Percentiles rank a stretch among this genome's conserved stretches.
phyloP scores from a whole-genome alignment of 2,797 vertebrate species.

The Enteromius viviparus region DNA sequence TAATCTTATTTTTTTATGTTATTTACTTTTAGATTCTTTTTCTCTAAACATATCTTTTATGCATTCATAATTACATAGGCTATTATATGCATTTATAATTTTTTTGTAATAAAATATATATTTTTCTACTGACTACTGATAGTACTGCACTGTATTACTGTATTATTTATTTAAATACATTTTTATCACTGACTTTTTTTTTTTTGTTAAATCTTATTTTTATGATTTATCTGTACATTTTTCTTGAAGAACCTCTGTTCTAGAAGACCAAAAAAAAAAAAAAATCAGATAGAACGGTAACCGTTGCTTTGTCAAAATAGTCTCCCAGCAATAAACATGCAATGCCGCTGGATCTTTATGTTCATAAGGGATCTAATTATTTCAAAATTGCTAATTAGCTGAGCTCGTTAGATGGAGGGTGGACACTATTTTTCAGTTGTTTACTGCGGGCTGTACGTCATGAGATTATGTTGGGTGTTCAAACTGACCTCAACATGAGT shows the following conservation, averaged over 20 bases:
- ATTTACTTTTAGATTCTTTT: not conserved
- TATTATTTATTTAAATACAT: not conserved
- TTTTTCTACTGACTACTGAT: not conserved
- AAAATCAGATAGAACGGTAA: not conserved
- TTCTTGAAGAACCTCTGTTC: not conserved
- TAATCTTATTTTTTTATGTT: not conserved
- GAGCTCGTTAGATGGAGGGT: not conserved
- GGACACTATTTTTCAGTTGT: slow-evolving; percentile 2
- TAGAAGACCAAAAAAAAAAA: not conserved
- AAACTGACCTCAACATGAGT: slow-evolving; percentile 19
- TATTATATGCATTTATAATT: not conserved
- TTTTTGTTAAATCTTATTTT: not conserved
- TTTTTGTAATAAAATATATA: not conserved
- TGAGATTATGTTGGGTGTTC: not conserved
- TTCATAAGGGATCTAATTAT: slow-evolving; percentile 34
- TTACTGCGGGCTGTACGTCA: not conserved
- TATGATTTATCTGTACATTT: not conserved
- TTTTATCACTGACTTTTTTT: not conserved
- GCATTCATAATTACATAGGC: not conserved
- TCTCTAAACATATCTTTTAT: not conserved
- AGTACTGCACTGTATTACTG: not conserved
- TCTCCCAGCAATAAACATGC: slow-evolving; percentile 5
- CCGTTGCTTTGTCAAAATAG: not conserved
- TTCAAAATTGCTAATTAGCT: slow-evolving; percentile 12
- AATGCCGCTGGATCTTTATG: not conserved